Base-by-base conservation (phyloP, 2,797 vertebrate species). In the Brotula barbata region DNA sequence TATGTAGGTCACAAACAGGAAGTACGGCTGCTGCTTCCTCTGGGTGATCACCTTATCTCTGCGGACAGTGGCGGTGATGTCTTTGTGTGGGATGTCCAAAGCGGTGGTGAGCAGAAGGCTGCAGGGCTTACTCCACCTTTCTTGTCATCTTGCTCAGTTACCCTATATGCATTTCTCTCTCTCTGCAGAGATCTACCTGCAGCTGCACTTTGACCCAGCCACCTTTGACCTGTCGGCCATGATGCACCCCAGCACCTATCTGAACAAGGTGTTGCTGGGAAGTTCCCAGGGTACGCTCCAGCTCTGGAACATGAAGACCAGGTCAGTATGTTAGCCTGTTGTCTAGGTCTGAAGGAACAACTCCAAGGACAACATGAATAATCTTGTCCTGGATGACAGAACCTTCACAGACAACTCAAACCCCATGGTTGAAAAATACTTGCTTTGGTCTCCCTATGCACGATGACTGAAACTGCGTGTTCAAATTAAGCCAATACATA, bases 191-290 rank as follows among this genome's bases (percentile, higher is more conserved):
- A 71, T 93, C 14, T 98, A 98, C 85, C 85, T 98, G 53, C 92
- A 84, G 15, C 78, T 99, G 66, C 84, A 86, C 23, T 98, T 96
- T 76, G 94, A 98, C 78, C 93, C 92, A 39, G 48, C 77, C n/a
- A 83, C 91, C 63, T 99, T 99, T 74, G 83, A 89, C 5, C 84
- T 96, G 81, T 95, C 94, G 13, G 92, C 95, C 50, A 56, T 97
- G 85, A 90, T 98, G 87, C 96, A 98, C 69, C 97, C 97, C 13
- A 96, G 95, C 87, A 96, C 96, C 20, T 98, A 98, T 81, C 83
- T 98, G 73, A 99, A 98, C 91, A 99, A 99, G 91, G 90, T 99
- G 82, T 90, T 99, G 42, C 88, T 99, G 64, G 97, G 95, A 3
- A 96, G 95, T 77, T 91, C 92, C 75, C 96, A 97, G 87, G 96